Evolutionary conservation across 2,797 vertebrate genomes (phyloP), one percentile per base, ranked within the genome.

Genomic region (Loriculus beryllinus): DNA sequence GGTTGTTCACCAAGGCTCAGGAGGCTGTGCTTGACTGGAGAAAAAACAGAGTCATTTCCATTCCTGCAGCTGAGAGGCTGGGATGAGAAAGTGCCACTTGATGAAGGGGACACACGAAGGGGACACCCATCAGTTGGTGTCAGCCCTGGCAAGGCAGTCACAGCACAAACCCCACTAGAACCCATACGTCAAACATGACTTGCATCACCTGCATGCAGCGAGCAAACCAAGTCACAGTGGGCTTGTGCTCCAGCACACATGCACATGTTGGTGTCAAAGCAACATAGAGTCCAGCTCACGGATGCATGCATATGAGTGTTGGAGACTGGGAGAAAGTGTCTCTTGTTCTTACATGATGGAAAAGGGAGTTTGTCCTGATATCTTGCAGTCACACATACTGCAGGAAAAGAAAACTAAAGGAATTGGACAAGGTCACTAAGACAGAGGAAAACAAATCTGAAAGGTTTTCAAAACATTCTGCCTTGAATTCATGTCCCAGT

Each of bases 201-300:
- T 0, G 0, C 14, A 68, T 39, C 7, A 8, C 75, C 37, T 47
- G 67, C 21, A 4, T 4, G 14, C 48, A 39, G 40, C 0, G 0
- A 51, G 35, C 48, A 54, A n/a, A 42, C 8, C 48, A 48, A 51
- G 54, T 8, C 71, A 43, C 37, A 42, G 39, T 1, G 1, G 22
- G 23, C 9, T 48, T 31, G 26, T 19, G 33, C 37, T 43, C 42
- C 2, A 3, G 45, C 7, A 1, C 1, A 3, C 16, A 3, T 1
- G 2, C 23, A 0, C 9, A 3, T 3, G 1, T 4, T 31, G 25
- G 52, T 54, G 57, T 23, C 0, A 2, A 14, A 8, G 48, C 20
- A 43, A 22, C 3, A 0, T 0, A 25, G 40, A 76, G 22, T 12
- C 21, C 8, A 6, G 60, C 4, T 3, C 49, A 59, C 18, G 9